Base-by-base conservation (phyloP, 2,113 vertebrate species). In the Bambusicola thoracicus region DNA sequence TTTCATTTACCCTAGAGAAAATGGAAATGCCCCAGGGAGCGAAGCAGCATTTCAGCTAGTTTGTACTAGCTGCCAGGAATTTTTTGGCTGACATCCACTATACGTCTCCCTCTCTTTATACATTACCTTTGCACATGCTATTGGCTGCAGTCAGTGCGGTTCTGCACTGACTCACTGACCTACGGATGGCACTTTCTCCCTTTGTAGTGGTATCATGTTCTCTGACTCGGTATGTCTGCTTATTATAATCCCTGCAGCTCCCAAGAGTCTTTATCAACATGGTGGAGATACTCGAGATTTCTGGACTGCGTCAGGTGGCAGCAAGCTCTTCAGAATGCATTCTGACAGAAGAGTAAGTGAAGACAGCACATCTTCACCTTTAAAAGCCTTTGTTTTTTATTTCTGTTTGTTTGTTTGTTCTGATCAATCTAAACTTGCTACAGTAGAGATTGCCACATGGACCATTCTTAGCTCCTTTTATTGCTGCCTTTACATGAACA, bases 201-300 rank as follows among this genome's bases (percentile, higher is more conserved):
- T 94, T 91, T 91, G 77, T 90, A 83, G 76, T 65, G 76, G 49
- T 85, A 62, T 95, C 87, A 38, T 58, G 86, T 95, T 96, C 80
- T 92, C 81, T 86, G 92, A 74, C 56, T 93, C 66, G 77, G 13
- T 82, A 24, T 81, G 90, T 73, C 93, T 95, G 83, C 29, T 81
- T 89, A 19, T 80, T 95, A 48, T 95, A 74, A 94, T 97, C 58
- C 53, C 48, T n/a, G 4, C 88, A 99, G 99, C 98, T 99, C 77
- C 99, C 99, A 17, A 98, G 98, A 91, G 91, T 89, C 32, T 98
- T 99, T 89, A 93, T 99, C 81, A 99, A 98, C 10, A 6, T 99
- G 53, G 95, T 99, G 81, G 98, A 98, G 84, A 96, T 99, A 83
- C 92, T 99, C 34, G 98, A 99, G 87, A 62, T 99, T 16, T 96